Percentiles rank a stretch among this genome's conserved stretches.
phyloP scores from a whole-genome alignment of 1,140 invertebrate genomes.

The Drosophila lacteicornis region DNA sequence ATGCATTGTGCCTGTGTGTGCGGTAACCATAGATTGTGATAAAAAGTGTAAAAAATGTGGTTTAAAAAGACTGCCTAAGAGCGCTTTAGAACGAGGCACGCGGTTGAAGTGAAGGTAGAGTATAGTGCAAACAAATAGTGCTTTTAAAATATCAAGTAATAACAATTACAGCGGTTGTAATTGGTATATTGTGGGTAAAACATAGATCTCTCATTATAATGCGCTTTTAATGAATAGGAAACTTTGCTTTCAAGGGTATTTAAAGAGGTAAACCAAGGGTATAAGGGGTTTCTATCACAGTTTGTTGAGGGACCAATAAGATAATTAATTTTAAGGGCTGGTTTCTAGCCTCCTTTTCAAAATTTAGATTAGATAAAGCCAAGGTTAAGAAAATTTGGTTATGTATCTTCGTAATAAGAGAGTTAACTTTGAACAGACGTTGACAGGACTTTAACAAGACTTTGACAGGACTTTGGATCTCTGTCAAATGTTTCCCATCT shows the following conservation, averaged over 20 bases:
- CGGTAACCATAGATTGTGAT: slow-evolving; percentile 63
- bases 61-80: slow-evolving; percentile 35
- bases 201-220: slow-evolving; percentile 36
- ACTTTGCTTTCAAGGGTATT: slow-evolving; percentile 27
- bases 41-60: slow-evolving; percentile 19
- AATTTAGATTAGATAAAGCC: too few relatives aligned
- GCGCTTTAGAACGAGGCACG: slow-evolving; percentile 63
- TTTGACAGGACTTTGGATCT: too few relatives aligned
- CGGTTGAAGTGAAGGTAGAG: slow-evolving; percentile 8
- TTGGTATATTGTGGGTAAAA: slow-evolving; percentile 2
- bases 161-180: slow-evolving; percentile 38
- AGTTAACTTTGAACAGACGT: too few relatives aligned
- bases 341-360: too few relatives aligned
- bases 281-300: not conserved
- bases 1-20: slow-evolving; percentile 82
- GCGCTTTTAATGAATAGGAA: slow-evolving; percentile 56
- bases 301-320: not conserved
- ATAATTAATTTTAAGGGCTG: too few relatives aligned
- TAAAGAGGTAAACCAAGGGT: not conserved
- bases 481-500: too few relatives aligned
- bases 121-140: slow-evolving; percentile 16
- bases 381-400: too few relatives aligned
- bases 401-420: too few relatives aligned
- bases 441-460: too few relatives aligned
- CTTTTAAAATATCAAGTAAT: not conserved